Evolutionary conservation across 2,797 vertebrate species (phyloP).

Genomic region (Gymnoscopelus braueri): DNA sequence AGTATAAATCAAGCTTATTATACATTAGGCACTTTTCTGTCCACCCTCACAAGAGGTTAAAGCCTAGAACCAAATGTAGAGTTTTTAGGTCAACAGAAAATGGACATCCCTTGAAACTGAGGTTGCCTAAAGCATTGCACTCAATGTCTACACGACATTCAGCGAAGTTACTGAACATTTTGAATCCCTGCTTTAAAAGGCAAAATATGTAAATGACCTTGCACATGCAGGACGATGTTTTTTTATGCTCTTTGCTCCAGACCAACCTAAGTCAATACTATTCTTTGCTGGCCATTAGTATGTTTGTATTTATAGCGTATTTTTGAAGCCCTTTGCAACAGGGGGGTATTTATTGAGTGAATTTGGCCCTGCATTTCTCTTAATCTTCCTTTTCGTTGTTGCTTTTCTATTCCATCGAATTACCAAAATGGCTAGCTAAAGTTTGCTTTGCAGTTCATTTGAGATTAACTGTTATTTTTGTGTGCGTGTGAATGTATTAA

Average conservation of each 20-base stretch:
- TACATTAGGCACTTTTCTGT: no score
- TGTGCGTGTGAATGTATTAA: conserved; percentile 72
- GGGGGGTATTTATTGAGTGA: conserved; percentile 56
- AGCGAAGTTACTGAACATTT: conserved; percentile 5
- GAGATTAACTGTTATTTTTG: conserved; percentile 52
- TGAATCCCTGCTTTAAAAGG: conserved; percentile 5
- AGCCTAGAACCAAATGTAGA: background rate
- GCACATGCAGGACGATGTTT: background rate
- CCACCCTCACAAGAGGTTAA: background rate
- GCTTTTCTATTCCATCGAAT: conserved; percentile 29
- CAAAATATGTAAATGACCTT: conserved; percentile 7
- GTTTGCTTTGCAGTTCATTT: conserved; percentile 65
- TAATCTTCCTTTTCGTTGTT: conserved; percentile 5
- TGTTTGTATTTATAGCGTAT: conserved; percentile 17
- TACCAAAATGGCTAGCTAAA: conserved; percentile 57
- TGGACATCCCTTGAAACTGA: background rate
- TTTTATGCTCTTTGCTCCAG: conserved; percentile 7
- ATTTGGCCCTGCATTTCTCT: conserved; percentile 32
- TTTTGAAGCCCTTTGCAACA: conserved; percentile 37
- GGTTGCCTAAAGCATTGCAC: background rate
- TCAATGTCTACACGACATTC: background rate
- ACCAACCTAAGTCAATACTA: conserved; percentile 17
- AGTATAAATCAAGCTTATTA: no score
- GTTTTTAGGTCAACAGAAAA: background rate
- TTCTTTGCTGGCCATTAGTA: conserved; percentile 14